Conservation (phyloP, 2,888 invertebrate genomes). For the Vesta saturnalis region DNA sequence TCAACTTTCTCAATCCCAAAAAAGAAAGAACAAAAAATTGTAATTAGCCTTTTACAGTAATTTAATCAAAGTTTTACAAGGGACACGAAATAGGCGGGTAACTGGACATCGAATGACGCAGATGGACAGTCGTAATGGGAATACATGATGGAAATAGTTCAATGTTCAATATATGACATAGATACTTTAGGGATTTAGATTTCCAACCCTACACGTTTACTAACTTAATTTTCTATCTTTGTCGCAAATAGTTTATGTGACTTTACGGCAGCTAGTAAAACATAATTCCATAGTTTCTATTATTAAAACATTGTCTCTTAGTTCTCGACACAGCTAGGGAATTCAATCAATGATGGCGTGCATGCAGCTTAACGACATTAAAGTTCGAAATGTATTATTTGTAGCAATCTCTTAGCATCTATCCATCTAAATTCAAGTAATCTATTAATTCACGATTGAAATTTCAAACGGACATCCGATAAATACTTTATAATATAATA, state of each 20-base stretch:
- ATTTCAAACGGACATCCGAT: too few relatives aligned
- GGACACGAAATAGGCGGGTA: constrained; percentile 35
- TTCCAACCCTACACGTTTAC: constrained; percentile 18
- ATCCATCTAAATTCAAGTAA: too few relatives aligned
- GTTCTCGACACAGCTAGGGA: constrained; percentile 3
- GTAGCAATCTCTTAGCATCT: background rate
- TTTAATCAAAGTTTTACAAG: constrained; percentile 28
- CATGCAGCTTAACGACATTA: background rate
- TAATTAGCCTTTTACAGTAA: constrained; percentile 30
- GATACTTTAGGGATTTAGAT: constrained; percentile 23
- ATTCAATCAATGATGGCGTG: constrained; percentile 11
- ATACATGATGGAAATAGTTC: constrained; percentile 29
- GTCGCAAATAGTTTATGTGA: constrained; percentile 24
- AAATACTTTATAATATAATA: too few relatives aligned
- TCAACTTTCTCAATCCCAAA: background rate
- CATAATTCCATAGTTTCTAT: constrained; percentile 19
- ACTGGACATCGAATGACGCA: constrained; percentile 27
- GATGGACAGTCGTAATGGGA: constrained; percentile 28
- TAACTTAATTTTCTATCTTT: constrained; percentile 31
- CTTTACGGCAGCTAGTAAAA: constrained; percentile 21
- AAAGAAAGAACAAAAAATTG: background rate
- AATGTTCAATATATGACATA: constrained; percentile 28
- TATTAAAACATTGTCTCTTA: constrained; percentile 21
- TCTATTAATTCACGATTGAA: too few relatives aligned
- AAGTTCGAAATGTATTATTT: constrained; percentile 3